Conservation (phyloP, 2,113 vertebrate genomes). For the Rhinopomastus cyanomelas region DNA sequence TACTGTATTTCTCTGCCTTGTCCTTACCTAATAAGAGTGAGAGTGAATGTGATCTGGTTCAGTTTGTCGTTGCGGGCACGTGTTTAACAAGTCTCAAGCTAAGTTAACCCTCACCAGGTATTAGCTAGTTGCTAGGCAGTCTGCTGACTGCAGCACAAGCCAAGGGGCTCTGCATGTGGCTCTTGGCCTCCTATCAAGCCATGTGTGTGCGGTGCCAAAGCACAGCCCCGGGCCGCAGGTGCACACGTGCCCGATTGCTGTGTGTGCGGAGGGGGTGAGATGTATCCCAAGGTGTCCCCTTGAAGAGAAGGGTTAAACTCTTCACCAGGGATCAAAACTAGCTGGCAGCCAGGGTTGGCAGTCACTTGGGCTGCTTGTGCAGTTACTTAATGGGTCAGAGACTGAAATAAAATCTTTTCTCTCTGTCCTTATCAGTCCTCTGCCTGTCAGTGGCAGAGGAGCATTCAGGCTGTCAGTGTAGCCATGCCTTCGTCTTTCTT, state of each 20-base stretch:
- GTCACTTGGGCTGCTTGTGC: background rate
- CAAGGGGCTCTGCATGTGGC: background rate
- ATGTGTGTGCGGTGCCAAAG: background rate
- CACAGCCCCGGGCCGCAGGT: background rate
- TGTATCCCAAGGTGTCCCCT: background rate
- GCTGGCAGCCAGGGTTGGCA: background rate
- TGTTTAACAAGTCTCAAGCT: background rate
- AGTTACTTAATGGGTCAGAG: background rate
- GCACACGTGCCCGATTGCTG: accelerated
- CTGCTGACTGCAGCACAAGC: background rate
- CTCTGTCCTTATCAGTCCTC: background rate
- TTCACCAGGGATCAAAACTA: background rate
- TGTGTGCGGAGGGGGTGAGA: background rate
- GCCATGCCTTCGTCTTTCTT: background rate
- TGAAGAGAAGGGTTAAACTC: background rate
- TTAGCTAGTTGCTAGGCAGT: background rate
- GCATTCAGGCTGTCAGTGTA: background rate
- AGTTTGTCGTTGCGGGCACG: background rate
- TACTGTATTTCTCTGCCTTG: background rate
- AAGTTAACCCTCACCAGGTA: background rate
- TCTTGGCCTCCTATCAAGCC: background rate
- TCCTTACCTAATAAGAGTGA: background rate
- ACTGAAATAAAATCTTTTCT: background rate
- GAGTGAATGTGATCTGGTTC: background rate
- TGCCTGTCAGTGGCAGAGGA: background rate